Conservation (phyloP, 2,113 vertebrate species). For the Uria aalge region DNA sequence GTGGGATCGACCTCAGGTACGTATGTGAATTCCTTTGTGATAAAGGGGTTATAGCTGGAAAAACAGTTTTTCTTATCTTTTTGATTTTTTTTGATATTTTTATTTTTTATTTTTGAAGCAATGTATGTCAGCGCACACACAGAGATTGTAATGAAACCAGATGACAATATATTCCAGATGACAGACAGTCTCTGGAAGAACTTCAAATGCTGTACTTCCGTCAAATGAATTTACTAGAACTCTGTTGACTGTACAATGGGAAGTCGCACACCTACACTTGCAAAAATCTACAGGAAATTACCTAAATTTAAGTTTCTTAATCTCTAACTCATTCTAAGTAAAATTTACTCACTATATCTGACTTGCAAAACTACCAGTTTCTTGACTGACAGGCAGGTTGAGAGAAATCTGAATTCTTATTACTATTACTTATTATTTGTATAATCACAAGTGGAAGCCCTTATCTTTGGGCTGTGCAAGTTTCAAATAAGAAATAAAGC, state of each 20-base stretch:
- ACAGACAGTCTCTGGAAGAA: not conserved
- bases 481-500: not conserved
- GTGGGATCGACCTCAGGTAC: not conserved
- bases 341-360: not conserved
- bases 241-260: not conserved
- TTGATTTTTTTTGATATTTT: not conserved
- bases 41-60: not conserved
- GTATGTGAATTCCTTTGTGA: not conserved
- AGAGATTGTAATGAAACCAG: not conserved
- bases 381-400: not conserved
- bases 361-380: not conserved
- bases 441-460: not conserved
- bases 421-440: not conserved
- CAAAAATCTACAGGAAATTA: not conserved
- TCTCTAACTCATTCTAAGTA: not conserved
- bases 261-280: not conserved
- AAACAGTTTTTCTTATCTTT: not conserved
- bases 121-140: not conserved
- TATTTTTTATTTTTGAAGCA: not conserved
- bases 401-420: not conserved
- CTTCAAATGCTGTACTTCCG: not conserved
- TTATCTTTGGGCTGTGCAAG: not conserved
- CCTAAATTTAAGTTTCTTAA: not conserved
- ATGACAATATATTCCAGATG: not conserved
- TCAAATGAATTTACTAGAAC: not conserved